These are phyloP conservation scores for Parnassius mnemosyne DNA, from an alignment of 2,888 invertebrate species.

Conservation along the genomic window DNA sequence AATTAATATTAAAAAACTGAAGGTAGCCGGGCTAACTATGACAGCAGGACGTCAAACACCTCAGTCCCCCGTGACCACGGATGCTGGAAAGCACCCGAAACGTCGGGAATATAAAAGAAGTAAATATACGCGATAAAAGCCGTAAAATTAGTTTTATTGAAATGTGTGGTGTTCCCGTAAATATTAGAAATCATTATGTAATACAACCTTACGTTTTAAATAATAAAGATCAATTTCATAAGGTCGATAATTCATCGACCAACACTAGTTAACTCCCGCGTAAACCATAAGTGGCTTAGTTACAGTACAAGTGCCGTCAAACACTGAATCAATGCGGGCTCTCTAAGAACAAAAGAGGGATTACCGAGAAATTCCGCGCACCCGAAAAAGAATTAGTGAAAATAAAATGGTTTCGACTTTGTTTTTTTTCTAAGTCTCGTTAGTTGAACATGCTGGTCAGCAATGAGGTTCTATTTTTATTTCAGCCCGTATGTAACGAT, in stretches of 20 bases:
- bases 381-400: conserved; percentile 60
- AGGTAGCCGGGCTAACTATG: too few relatives aligned
- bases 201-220: too few relatives aligned
- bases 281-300: conserved; percentile 75
- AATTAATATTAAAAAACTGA: too few relatives aligned
- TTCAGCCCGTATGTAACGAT: conserved; percentile 33
- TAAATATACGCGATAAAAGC: too few relatives aligned
- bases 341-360: conserved; percentile 73
- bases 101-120: too few relatives aligned
- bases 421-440: conserved; percentile 39
- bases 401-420: conserved; percentile 33
- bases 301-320: conserved; percentile 66
- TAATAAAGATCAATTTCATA: too few relatives aligned
- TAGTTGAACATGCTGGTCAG: conserved; percentile 41
- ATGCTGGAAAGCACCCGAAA: too few relatives aligned
- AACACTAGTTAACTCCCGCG: conserved; percentile 35
- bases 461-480: conserved; percentile 34
- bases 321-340: conserved; percentile 66
- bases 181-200: too few relatives aligned
- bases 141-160: too few relatives aligned
- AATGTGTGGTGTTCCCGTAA: too few relatives aligned
- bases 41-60: too few relatives aligned
- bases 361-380: conserved; percentile 38
- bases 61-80: too few relatives aligned
- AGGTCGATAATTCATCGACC: not conserved